Evolutionary conservation across 2,888 invertebrate species (phyloP).

Genomic region (Agrochola litura): DNA sequence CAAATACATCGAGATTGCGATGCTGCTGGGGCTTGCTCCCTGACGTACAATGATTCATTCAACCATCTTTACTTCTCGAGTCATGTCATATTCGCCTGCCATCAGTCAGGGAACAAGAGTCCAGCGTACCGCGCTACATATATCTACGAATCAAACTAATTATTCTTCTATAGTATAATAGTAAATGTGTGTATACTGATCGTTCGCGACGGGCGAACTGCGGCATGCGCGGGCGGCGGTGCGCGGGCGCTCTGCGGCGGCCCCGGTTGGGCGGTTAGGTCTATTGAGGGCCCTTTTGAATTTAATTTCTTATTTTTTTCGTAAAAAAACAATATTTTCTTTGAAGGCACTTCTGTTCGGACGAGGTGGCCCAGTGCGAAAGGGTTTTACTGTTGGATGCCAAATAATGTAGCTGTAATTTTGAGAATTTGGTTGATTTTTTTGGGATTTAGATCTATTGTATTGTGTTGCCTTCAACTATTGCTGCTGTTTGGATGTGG

Average conservation of each 20-base stretch:
- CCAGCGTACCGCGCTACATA: slow-evolving; percentile 84
- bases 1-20: slow-evolving; percentile 89
- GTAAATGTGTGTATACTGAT: slow-evolving; percentile 87
- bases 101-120: slow-evolving; percentile 68
- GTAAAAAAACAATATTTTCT: slow-evolving; percentile 93
- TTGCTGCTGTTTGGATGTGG: slow-evolving; percentile 94
- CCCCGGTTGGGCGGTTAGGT: slow-evolving; percentile 93
- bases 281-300: slow-evolving; percentile 97
- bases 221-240: slow-evolving; percentile 73
- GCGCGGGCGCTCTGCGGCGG: slow-evolving; percentile 83
- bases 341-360: slow-evolving; percentile 98
- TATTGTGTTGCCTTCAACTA: slow-evolving; percentile 94
- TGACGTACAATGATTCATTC: slow-evolving; percentile 45
- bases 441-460: slow-evolving; percentile 82
- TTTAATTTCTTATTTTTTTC: slow-evolving; percentile 93
- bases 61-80: slow-evolving; percentile 8
- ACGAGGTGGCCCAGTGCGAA: slow-evolving; percentile 97
- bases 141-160: slow-evolving; percentile 90
- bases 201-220: slow-evolving; percentile 83
- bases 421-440: slow-evolving; percentile 69
- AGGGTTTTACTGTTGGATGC: slow-evolving; percentile 87
- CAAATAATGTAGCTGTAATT: slow-evolving; percentile 74
- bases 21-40: slow-evolving; percentile 69
- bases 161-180: slow-evolving; percentile 90
- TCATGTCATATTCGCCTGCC: slow-evolving; percentile 16